phyloP scores from a whole-genome alignment of 2,113 vertebrate species.

The Tachysurus fulvidraco region DNA sequence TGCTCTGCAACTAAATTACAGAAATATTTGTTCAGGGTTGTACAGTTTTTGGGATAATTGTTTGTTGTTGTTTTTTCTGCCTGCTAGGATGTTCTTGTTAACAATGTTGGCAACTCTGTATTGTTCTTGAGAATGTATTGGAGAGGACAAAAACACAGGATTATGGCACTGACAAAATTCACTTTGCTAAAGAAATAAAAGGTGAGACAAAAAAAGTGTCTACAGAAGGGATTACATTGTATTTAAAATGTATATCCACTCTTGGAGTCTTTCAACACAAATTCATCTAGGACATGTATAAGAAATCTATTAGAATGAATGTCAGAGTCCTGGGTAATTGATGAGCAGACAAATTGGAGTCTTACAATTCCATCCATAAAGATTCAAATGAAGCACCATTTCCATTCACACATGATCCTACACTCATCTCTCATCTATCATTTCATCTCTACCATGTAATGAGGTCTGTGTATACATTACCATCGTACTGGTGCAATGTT shows the following conservation, averaged over 20 bases:
- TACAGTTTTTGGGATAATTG: too few relatives aligned
- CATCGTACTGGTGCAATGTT: background rate
- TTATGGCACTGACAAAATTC: constrained; percentile 2
- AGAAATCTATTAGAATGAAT: background rate
- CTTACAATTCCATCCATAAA: background rate
- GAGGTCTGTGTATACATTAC: background rate
- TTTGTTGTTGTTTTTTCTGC: background rate
- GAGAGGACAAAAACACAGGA: background rate
- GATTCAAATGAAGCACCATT: constrained; percentile 1
- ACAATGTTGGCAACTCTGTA: background rate
- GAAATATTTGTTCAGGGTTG: too few relatives aligned
- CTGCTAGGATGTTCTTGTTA: background rate
- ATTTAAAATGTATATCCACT: background rate
- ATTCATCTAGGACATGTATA: background rate
- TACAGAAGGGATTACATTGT: background rate
- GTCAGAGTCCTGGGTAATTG: constrained; percentile 3
- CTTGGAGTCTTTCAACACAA: background rate
- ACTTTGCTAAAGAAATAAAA: constrained; percentile 21
- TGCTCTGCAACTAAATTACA: background rate
- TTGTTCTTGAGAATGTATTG: constrained; percentile 1
- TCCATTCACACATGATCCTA: background rate
- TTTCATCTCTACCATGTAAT: background rate
- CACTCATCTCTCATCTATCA: background rate
- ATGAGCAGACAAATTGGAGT: background rate
- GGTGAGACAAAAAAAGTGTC: constrained; percentile 29